Evolutionary conservation across 2,113 vertebrate species (phyloP).

Genomic region (Podiceps cristatus): DNA sequence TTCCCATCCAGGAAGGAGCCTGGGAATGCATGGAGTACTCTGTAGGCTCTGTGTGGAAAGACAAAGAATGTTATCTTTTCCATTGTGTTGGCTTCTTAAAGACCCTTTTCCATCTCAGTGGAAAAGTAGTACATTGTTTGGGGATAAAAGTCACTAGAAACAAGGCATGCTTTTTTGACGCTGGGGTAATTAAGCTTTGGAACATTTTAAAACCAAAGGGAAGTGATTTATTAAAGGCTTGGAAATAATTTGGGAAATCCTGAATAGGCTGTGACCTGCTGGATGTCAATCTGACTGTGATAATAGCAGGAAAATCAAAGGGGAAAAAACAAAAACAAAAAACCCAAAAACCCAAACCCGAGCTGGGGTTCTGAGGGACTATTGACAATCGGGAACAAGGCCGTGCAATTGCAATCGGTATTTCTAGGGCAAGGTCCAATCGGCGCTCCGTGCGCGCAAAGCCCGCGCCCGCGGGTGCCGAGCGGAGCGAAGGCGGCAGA

Average conservation of each 20-base stretch:
- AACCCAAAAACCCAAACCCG: background rate
- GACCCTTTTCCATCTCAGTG: background rate
- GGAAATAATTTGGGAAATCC: background rate
- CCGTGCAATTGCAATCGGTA: background rate
- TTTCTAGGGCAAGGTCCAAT: background rate
- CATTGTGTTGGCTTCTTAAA: background rate
- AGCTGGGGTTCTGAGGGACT: background rate
- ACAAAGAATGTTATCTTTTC: constrained; percentile 1
- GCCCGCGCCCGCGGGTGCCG: no score
- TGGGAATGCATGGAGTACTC: background rate
- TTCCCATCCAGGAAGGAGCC: background rate
- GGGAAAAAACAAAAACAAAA: background rate
- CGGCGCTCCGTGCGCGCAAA: background rate
- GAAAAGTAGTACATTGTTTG: background rate
- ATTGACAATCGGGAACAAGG: background rate
- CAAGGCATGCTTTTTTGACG: background rate
- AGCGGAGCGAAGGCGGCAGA: no score
- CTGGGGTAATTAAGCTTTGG: background rate
- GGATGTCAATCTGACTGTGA: background rate
- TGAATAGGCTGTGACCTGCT: background rate
- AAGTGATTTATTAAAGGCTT: background rate
- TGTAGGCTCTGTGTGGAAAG: background rate
- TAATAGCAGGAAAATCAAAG: background rate
- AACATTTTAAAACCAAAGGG: background rate
- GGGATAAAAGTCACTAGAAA: background rate